Base-by-base conservation (phyloP, 2,797 vertebrate species). In the Acanthornis magna region DNA sequence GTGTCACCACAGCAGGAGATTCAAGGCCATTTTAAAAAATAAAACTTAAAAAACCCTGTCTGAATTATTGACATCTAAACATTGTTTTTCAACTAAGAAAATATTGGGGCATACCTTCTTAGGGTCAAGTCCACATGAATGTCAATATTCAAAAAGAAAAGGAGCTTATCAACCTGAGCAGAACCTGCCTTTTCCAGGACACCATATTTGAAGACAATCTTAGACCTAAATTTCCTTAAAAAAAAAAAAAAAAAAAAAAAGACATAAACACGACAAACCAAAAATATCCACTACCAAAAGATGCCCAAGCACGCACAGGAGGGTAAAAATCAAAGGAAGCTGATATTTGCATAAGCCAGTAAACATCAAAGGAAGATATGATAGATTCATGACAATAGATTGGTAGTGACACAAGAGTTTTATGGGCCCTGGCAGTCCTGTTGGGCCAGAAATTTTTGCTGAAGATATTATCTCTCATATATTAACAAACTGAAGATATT, bases 371-470 rank as follows among this genome's bases (percentile, higher is more conserved):
- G 40, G 60, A 75, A 85, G 30, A 67, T 81, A 90, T 6, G 34
- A 73, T 32, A 92, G 78, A 61, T 36, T 78, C 38, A 66, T 84
- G 75, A 65, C 54, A 88, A 86, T 85, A 85, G 89, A 94, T 90
- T 74, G 43, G 65, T 77, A 93, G 11, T 86, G 80, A 95, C 4
- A 19, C 87, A 81, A n/a, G 78, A 73, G n/a, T 75, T 96, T 94
- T 75, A 95, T 95, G 66, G 86, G 57, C n/a, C 70, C 86, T 93
- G 94, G 89, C 91, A 95, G n/a, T 81, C 63, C 82, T 94, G 60
- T 95, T 93, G 77, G 89, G 74, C 47, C 61, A 95, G 91, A 91
- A 55, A 14, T 73, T 81, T 67, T 87, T 78, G 26, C 66, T 84
- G 62, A 89, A 95, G 84, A 93, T 89, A 85, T 65, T 94, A 91